Evolutionary conservation across 2,113 vertebrate genomes (phyloP).

Genomic region (Dryoscopus gambensis): DNA sequence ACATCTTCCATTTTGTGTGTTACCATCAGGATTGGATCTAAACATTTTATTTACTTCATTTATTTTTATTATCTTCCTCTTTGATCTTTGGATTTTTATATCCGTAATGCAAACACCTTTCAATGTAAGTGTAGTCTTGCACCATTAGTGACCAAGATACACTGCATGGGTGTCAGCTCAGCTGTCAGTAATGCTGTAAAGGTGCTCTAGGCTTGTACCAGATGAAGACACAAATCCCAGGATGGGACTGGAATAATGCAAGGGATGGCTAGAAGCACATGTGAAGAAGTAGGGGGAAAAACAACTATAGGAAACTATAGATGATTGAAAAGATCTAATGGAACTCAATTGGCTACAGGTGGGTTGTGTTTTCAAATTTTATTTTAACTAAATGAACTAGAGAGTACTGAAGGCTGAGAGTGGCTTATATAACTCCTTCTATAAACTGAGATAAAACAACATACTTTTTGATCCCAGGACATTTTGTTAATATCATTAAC

Average conservation of each 20-base stretch:
- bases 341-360: neutral
- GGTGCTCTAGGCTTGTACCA: neutral
- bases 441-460: slow-evolving; percentile 18
- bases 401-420: neutral
- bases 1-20: neutral
- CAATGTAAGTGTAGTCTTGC: neutral
- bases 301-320: neutral
- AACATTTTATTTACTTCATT: neutral
- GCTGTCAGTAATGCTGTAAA: neutral
- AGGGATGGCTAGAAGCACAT: neutral
- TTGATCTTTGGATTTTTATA: neutral
- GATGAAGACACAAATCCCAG: neutral
- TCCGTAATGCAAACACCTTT: neutral
- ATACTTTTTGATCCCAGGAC: slow-evolving; percentile 5
- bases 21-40: neutral
- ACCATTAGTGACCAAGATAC: neutral
- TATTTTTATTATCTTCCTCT: neutral
- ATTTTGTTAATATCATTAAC: slow-evolving; percentile 22
- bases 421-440: neutral
- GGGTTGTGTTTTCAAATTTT: neutral
- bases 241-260: neutral
- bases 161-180: neutral
- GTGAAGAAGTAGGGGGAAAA: neutral
- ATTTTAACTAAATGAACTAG: neutral
- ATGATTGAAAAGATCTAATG: neutral